Percentiles rank a stretch among this genome's conserved stretches.
phyloP scores from a whole-genome alignment of 30 jellyfish, hydroid and myxozoan species.

The Aurelia sp. region DNA sequence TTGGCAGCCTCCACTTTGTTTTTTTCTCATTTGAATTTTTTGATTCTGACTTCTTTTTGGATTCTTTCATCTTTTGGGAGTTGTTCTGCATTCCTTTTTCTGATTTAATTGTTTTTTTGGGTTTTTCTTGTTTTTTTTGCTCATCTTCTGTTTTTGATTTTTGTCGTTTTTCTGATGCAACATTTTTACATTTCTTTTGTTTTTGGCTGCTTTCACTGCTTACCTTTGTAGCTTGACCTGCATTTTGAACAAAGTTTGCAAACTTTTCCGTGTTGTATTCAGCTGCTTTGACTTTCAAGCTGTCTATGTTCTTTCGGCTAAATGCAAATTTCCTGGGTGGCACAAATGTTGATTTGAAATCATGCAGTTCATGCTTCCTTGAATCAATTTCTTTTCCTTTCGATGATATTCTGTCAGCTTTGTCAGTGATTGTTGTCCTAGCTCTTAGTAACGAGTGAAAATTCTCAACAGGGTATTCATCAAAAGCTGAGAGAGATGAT shows the following conservation, averaged over 20 bases:
- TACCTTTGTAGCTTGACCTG: background rate
- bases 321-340: conserved; percentile 34
- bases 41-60: too few relatives aligned
- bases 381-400: conserved; percentile 28
- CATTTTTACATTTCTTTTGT: background rate
- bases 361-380: conserved; percentile 36
- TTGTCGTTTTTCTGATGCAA: too few relatives aligned
- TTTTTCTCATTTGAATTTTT: background rate
- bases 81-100: too few relatives aligned
- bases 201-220: conserved; percentile 8
- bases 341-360: conserved; percentile 40
- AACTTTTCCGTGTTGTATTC: conserved; percentile 10
- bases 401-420: conserved; percentile 5
- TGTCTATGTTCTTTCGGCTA: conserved; percentile 24
- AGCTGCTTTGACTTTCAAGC: conserved; percentile 17
- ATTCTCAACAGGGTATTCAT: conserved; percentile 49
- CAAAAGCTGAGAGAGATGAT: conserved; percentile 18
- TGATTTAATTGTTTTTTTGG: too few relatives aligned
- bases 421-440: conserved; percentile 10
- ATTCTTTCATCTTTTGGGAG: too few relatives aligned
- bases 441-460: conserved; percentile 28
- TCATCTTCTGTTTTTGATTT: too few relatives aligned
- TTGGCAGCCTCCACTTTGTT: conserved; percentile 15
- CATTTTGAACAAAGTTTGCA: background rate
- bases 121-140: too few relatives aligned